These are phyloP conservation scores for Scarus forsteni DNA, from an alignment of 2,797 vertebrate genomes.

Conservation along the genomic window DNA sequence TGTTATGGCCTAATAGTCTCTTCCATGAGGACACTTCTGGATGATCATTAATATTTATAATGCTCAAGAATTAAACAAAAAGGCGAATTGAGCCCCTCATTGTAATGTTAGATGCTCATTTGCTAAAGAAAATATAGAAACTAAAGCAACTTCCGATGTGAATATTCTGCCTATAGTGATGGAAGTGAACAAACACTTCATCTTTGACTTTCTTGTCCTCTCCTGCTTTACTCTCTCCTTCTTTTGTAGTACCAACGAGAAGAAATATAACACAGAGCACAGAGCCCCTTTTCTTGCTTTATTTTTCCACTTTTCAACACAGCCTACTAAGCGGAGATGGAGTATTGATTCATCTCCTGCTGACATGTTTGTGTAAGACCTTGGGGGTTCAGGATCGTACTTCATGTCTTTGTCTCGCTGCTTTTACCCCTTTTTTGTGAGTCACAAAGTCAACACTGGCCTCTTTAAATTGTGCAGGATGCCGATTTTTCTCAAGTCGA, in stretches of 20 bases:
- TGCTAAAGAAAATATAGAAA: no score
- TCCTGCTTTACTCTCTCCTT: conserved; percentile 13
- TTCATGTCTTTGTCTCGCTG: conserved; percentile 17
- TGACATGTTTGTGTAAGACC: conserved; percentile 45
- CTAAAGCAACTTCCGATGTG: conserved; percentile 37
- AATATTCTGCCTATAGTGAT: conserved; percentile 28
- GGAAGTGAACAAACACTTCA: neutral
- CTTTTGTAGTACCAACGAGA: conserved; percentile 34
- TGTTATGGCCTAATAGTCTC: no score
- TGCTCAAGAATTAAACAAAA: no score
- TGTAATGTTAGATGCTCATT: no score
- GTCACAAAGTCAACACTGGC: neutral
- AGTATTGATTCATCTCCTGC: conserved; percentile 57
- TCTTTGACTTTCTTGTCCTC: neutral
- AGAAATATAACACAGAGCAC: conserved; percentile 28
- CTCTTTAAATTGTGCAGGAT: conserved; percentile 8
- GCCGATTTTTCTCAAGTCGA: neutral
- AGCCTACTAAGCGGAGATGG: conserved; percentile 41
- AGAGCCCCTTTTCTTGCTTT: conserved; percentile 9
- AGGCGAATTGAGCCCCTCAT: no score
- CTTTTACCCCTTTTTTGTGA: neutral
- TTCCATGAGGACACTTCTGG: no score
- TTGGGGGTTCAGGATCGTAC: conserved; percentile 14
- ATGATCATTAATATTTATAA: no score
- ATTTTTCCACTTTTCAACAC: conserved; percentile 6